A percentile compares a stretch with the other conserved stretches of the same genome.
phyloP scores from a whole-genome alignment of 2,797 vertebrate genomes.

The Enteromius treurensis region DNA sequence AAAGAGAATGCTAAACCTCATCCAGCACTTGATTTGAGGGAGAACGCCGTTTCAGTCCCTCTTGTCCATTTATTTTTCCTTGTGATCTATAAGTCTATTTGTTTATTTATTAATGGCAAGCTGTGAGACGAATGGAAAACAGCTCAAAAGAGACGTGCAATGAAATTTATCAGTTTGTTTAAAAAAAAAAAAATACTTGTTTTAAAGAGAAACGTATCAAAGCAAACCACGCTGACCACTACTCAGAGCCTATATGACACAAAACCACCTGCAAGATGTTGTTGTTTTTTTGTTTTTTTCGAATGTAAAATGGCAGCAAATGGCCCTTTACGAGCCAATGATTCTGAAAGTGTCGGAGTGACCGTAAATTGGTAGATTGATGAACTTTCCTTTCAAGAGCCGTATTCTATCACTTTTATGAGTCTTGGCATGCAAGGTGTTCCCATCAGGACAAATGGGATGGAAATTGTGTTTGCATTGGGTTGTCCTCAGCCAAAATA shows the following conservation, averaged over 20 bases:
- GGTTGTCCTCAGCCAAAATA: slow-evolving; percentile 36
- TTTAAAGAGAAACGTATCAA: slow-evolving; percentile 47
- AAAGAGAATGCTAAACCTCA: slow-evolving; percentile 40
- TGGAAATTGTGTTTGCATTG: slow-evolving; percentile 56
- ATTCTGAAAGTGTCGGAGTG: slow-evolving; percentile 39
- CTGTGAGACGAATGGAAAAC: slow-evolving; percentile 52
- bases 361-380: slow-evolving; percentile 49
- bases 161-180: slow-evolving; percentile 31
- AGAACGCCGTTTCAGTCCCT: slow-evolving; percentile 17
- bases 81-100: slow-evolving; percentile 50
- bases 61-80: slow-evolving; percentile 47
- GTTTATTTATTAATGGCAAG: slow-evolving; percentile 61
- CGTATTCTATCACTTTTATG: slow-evolving; percentile 54
- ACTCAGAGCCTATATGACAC: slow-evolving; percentile 48
- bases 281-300: background rate
- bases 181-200: slow-evolving; percentile 28
- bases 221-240: slow-evolving; percentile 50
- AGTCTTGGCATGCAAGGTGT: slow-evolving; percentile 7
- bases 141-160: slow-evolving; percentile 26
- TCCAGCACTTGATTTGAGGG: slow-evolving; percentile 22
- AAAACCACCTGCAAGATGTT: slow-evolving; percentile 40
- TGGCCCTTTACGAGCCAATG: slow-evolving; percentile 47
- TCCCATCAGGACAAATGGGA: slow-evolving; percentile 52
- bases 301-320: slow-evolving; percentile 42
- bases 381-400: slow-evolving; percentile 50